A percentile compares a stretch with the other conserved stretches of the same genome.
Conservation (phyloP, 92 coral and sea anemone species). For the Blastomussa wellsi region DNA sequence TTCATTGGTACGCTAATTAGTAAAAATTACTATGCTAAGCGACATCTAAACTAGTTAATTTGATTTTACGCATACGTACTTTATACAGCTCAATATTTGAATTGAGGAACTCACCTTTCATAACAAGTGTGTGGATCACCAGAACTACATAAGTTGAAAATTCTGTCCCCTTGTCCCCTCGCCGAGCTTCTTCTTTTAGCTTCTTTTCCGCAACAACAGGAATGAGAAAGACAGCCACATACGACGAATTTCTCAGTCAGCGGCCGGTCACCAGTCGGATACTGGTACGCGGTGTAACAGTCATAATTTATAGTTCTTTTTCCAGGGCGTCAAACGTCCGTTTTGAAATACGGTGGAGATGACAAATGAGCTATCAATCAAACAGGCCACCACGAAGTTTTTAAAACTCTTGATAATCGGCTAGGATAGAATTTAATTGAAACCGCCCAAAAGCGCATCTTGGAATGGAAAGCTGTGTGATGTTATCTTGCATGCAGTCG, state of each 20-base stretch:
- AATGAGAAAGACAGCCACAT: too few species aligned
- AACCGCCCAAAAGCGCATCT: background rate
- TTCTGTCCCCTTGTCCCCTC: background rate
- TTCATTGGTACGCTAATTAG: too few species aligned
- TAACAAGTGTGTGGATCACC: background rate
- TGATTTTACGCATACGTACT: too few species aligned
- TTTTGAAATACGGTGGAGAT: background rate
- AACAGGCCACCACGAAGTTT: conserved; percentile 12
- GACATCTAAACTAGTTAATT: too few species aligned
- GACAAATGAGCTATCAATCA: background rate
- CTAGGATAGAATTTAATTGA: background rate
- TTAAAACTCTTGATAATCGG: conserved; percentile 6
- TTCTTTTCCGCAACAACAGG: too few species aligned
- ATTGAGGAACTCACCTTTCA: background rate
- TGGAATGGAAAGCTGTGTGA: background rate
- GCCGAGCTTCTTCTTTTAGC: too few species aligned
- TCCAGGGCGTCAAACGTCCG: background rate
- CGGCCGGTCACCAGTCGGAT: background rate
- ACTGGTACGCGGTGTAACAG: background rate
- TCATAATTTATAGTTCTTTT: background rate
- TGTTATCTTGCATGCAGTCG: background rate
- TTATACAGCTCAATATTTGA: too few species aligned
- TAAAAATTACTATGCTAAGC: too few species aligned
- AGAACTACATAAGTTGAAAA: too few species aligned
- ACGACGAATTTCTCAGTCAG: background rate